These are phyloP conservation scores for Erpetoichthys calabaricus DNA, from an alignment of 2,797 vertebrate genomes.

Conservation along the genomic window DNA sequence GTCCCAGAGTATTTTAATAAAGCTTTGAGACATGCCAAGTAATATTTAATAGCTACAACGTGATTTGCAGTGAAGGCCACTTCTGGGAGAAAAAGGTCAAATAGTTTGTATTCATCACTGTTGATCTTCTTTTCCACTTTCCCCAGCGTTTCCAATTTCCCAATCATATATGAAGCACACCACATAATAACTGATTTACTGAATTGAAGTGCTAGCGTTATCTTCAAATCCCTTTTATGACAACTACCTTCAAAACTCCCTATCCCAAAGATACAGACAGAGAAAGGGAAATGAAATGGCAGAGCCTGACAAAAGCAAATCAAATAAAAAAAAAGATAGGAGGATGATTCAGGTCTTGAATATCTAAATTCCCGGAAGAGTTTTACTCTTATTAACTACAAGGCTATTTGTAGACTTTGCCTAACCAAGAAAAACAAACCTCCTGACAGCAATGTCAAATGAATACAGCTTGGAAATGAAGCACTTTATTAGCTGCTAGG, in stretches of 20 bases:
- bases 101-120: slow-evolving; percentile 27
- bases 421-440: slow-evolving; percentile 17
- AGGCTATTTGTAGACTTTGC: slow-evolving; percentile 11
- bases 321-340: slow-evolving; percentile 17
- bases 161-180: slow-evolving; percentile 20
- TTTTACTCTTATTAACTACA: slow-evolving; percentile 15
- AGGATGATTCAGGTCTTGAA: slow-evolving; percentile 15
- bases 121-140: slow-evolving; percentile 22
- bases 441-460: slow-evolving; percentile 7
- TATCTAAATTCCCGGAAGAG: slow-evolving; percentile 13
- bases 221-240: slow-evolving; percentile 34
- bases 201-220: slow-evolving; percentile 23
- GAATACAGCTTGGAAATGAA: slow-evolving; percentile 13
- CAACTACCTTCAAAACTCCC: slow-evolving; percentile 30
- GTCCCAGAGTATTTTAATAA: slow-evolving; percentile 27
- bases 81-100: slow-evolving; percentile 27
- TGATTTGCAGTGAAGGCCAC: slow-evolving; percentile 24
- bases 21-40: slow-evolving; percentile 23
- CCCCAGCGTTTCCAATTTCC: slow-evolving; percentile 29
- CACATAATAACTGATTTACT: slow-evolving; percentile 28
- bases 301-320: slow-evolving; percentile 15
- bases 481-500: neutral
- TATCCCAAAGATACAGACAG: slow-evolving; percentile 20
- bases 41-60: slow-evolving; percentile 31
- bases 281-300: slow-evolving; percentile 28